These are phyloP conservation scores for Nothoprocta pentlandii DNA, from an alignment of 2,113 vertebrate species.

Conservation along the genomic window DNA sequence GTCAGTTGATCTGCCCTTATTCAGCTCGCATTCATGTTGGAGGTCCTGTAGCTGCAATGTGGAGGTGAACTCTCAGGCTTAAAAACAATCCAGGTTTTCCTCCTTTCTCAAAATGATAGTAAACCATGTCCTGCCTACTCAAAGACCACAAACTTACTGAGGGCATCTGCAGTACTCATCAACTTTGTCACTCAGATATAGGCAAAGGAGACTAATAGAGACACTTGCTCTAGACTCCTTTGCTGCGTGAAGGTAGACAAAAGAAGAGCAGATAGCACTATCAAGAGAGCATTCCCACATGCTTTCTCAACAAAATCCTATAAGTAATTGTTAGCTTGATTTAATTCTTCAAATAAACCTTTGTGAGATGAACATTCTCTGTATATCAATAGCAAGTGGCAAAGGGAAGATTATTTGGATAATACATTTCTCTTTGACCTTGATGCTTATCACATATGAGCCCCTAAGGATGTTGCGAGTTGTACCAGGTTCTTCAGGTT, in stretches of 20 bases:
- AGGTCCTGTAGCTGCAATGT: background rate
- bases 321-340: background rate
- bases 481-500: background rate
- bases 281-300: background rate
- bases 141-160: background rate
- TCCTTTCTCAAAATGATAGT: background rate
- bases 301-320: background rate
- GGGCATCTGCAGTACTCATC: background rate
- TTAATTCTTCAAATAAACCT: background rate
- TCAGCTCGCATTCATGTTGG: rapidly evolving
- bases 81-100: background rate
- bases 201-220: background rate
- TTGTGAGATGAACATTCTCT: background rate
- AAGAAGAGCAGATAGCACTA: background rate
- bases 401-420: background rate
- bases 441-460: background rate
- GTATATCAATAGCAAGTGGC: background rate
- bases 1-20: background rate
- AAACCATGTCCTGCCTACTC: background rate
- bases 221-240: background rate
- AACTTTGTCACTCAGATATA: background rate
- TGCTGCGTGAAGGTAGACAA: background rate
- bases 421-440: background rate
- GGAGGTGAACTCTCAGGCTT: background rate
- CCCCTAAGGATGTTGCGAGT: background rate